phyloP scores from a whole-genome alignment of 2,888 invertebrate genomes.

The Alcis repandata region DNA sequence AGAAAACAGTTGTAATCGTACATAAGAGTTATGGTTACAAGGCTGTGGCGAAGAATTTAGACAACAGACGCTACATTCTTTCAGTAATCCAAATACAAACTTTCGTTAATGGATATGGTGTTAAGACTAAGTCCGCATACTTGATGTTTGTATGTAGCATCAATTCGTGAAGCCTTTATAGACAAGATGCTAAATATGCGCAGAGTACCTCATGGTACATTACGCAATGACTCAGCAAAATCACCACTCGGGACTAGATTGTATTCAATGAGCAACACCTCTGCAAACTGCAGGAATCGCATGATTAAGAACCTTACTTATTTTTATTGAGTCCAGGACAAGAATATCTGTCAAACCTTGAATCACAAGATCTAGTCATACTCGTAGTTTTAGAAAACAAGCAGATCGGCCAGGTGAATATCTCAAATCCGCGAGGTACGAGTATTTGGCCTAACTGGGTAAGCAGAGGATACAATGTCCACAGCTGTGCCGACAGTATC shows the following conservation, averaged over 20 bases:
- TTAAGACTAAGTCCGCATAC: background rate
- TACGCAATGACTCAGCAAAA: too few species aligned
- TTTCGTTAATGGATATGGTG: background rate
- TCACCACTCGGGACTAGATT: too few species aligned
- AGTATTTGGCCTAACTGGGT: conserved; percentile 20
- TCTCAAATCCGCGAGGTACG: conserved; percentile 18
- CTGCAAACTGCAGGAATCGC: too few species aligned
- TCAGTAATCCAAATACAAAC: conserved; percentile 5
- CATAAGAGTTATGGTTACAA: conserved; percentile 22
- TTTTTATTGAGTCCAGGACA: too few species aligned
- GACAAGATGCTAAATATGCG: background rate
- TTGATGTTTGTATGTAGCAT: too few species aligned
- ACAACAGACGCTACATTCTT: conserved; percentile 16
- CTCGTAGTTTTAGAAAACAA: background rate
- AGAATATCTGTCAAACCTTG: too few species aligned
- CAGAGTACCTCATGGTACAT: too few species aligned
- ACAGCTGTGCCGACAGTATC: conserved; percentile 27
- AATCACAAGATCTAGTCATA: too few species aligned
- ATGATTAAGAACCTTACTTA: too few species aligned
- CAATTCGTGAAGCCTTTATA: background rate
- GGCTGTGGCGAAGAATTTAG: conserved; percentile 25
- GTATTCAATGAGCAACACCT: too few species aligned
- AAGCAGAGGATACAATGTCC: conserved; percentile 9
- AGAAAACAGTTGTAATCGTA: conserved; percentile 33
- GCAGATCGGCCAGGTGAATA: background rate